A percentile compares a stretch with the other conserved stretches of the same genome.
Evolutionary conservation across 2,113 vertebrate genomes (phyloP).

Genomic region (Tychaedon coryphoeus): DNA sequence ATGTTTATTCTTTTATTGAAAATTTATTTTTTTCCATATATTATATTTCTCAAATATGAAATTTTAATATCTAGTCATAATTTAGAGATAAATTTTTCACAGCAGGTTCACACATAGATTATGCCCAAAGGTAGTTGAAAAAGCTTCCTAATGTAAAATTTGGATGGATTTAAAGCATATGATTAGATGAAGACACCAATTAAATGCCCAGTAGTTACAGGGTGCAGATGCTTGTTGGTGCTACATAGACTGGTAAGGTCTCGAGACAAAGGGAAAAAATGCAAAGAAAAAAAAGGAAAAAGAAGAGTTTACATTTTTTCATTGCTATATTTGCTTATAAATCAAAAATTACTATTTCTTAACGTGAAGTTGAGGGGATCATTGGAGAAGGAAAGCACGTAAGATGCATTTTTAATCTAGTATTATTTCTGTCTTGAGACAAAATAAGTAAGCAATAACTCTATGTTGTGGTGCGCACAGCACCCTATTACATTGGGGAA

Average conservation of each 20-base stretch:
- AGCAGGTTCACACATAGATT: background rate
- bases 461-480: background rate
- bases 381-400: background rate
- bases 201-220: background rate
- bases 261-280: background rate
- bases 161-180: background rate
- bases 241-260: background rate
- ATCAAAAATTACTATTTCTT: background rate
- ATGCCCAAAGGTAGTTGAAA: background rate
- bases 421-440: background rate
- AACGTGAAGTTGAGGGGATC: background rate
- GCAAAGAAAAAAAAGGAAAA: background rate
- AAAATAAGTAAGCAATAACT: background rate
- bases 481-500: background rate
- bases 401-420: background rate
- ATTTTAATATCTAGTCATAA: background rate
- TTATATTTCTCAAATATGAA: background rate
- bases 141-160: background rate
- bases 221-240: background rate
- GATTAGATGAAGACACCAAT: background rate
- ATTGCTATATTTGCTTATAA: background rate
- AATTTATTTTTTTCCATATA: background rate
- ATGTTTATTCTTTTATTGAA: background rate
- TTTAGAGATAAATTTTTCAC: slow-evolving; percentile 8
- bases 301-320: background rate